Conservation (phyloP, 2,797 vertebrate genomes). For the Sebastes diploproa region DNA sequence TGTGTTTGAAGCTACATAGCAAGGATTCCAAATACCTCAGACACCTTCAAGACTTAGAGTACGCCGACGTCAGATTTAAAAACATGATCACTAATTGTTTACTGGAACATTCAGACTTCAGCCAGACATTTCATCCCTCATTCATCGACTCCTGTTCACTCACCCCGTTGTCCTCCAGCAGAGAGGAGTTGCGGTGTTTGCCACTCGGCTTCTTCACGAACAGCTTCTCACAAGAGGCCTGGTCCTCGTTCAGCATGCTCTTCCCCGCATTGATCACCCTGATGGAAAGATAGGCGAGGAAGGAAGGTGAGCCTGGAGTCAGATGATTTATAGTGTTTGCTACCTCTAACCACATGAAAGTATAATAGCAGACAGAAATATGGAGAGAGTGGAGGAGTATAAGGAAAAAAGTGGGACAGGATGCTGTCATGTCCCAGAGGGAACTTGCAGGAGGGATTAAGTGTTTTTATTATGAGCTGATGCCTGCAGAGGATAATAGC, state of each 20-base stretch:
- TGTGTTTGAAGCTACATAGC: background rate
- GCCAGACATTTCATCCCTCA: background rate
- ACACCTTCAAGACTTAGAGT: background rate
- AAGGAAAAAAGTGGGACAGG: conserved; percentile 35
- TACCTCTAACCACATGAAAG: conserved; percentile 35
- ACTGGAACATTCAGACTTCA: background rate
- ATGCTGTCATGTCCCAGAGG: conserved; percentile 54
- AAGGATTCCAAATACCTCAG: background rate
- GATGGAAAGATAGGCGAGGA: conserved; percentile 30
- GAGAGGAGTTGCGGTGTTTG: conserved; percentile 74
- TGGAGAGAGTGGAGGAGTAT: conserved; percentile 9
- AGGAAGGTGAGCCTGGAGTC: conserved; percentile 20
- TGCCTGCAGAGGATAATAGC: conserved; percentile 62
- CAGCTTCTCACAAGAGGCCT: conserved; percentile 93
- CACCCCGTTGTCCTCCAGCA: conserved; percentile 83
- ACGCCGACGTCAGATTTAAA: background rate
- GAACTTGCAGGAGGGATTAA: conserved; percentile 62
- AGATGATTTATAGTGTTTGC: conserved; percentile 32
- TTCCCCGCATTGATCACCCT: conserved; percentile 99
- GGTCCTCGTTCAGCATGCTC: conserved; percentile 98
- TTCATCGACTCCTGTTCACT: conserved; percentile 38
- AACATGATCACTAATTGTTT: background rate
- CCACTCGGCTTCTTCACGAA: conserved; percentile 86
- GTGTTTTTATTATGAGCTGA: conserved; percentile 69
- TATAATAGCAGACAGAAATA: conserved; percentile 21